A percentile compares a stretch with the other conserved stretches of the same genome.
These are phyloP conservation scores for Linnaemya tessellans DNA, from an alignment of 2,888 invertebrate genomes.

Conservation along the genomic window DNA sequence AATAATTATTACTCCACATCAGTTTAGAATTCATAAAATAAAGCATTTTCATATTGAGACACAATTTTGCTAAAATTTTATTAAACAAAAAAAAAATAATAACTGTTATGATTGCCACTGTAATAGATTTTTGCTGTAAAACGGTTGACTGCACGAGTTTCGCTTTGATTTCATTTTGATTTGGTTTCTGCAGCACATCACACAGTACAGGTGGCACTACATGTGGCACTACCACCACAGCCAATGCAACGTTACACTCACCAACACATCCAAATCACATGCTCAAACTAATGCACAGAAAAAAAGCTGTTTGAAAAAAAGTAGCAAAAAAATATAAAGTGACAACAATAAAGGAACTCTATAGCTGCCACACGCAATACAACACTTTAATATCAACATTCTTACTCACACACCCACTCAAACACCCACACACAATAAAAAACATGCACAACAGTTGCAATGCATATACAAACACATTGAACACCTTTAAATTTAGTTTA, in stretches of 20 bases:
- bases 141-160: constrained; percentile 31
- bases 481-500: constrained; percentile 1
- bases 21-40: too few relatives aligned
- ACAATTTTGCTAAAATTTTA: too few relatives aligned
- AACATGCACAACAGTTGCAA: background rate
- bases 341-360: constrained; percentile 41
- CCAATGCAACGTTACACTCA: background rate
- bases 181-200: constrained; percentile 49
- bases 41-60: too few relatives aligned
- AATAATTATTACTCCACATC: too few relatives aligned
- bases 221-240: constrained; percentile 40
- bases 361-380: constrained; percentile 51
- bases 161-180: constrained; percentile 48
- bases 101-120: background rate
- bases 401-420: constrained; percentile 18
- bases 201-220: constrained; percentile 63
- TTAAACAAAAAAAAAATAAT: too few relatives aligned
- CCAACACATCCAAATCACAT: constrained; percentile 1
- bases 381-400: constrained; percentile 18
- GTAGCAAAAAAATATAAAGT: constrained; percentile 18
- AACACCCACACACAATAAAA: background rate
- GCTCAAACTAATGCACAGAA: background rate
- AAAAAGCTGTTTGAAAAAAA: constrained; percentile 4
- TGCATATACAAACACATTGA: background rate
- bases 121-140: background rate